Evolutionary conservation across 2,888 invertebrate genomes (phyloP), one percentile per base, ranked within the genome.

Genomic region (Dioctria rufipes): DNA sequence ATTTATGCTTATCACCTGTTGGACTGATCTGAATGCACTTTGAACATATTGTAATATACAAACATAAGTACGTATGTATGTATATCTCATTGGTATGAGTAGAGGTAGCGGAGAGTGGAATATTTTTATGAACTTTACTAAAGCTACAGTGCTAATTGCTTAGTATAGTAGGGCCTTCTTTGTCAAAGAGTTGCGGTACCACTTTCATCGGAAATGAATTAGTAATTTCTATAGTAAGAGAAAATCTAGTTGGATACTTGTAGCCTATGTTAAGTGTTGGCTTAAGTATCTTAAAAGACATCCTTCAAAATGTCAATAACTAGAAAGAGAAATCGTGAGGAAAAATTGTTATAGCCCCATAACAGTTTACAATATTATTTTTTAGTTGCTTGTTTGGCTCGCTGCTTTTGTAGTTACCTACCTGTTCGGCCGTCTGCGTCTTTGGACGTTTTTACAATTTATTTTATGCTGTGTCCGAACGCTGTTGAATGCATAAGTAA

Each of bases 301-400:
- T 73, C 73, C 73, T 73, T 58, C 40, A 73, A 73, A 73, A 58
- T 39, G 60, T 73, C 73, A 58, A 58, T 42, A 71, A 42, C 39
- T 13, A 77, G 77, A 77, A 77, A 77, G 77, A 77, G 77, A 77
- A 77, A 77, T 77, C 77, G 77, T 51, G 77, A 77, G 77, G 77
- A 77, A 77, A 61, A 77, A 42, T 40, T 37, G 42, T 61, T 61
- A 42, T 42, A 77, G 61, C 49, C 25, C 25, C 25, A 49, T 37
- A 61, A 77, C 13, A 42, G 46, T 63, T 63, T 63, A 63, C 63
- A 77, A 46, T 43, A 63, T 77, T 43, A 63, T 77, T 63, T 37
- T 25, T 25, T 77, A 39, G 11, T 40, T 49, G 13, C 6, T 46
- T 77, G 42, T 42, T 4, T 8, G 69, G 11, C 69, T 54, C 54